phyloP scores from a whole-genome alignment of 2,888 invertebrate genomes.

The Amphipoea oculea region DNA sequence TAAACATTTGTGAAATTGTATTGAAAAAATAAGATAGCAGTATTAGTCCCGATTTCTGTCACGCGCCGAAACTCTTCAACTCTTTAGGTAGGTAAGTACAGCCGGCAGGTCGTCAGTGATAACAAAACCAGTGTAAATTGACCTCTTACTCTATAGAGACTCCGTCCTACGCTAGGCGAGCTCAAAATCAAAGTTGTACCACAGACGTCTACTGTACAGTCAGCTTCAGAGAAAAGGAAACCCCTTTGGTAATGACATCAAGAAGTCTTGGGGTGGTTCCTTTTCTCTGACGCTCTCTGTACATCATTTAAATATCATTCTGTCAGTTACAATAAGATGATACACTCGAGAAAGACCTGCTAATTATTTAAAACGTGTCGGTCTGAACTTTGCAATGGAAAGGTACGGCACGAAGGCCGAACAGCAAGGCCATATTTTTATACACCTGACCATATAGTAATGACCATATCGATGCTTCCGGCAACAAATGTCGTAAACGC shows the following conservation, averaged over 20 bases:
- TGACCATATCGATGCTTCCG: no score
- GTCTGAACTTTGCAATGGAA: slow-evolving; percentile 63
- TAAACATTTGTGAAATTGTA: background rate
- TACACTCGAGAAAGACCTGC: slow-evolving; percentile 49
- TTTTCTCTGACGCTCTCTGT: no score
- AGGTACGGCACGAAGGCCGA: slow-evolving; percentile 59
- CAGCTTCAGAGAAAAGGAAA: no score
- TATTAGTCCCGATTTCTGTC: no score
- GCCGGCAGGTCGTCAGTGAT: background rate
- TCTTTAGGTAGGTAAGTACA: background rate
- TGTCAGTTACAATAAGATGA: slow-evolving; percentile 24
- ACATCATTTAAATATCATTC: slow-evolving; percentile 12
- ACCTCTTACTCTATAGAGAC: background rate
- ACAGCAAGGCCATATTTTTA: slow-evolving; percentile 54
- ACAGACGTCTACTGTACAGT: background rate
- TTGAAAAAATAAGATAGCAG: no score
- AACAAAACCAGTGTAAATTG: background rate
- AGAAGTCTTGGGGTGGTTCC: no score
- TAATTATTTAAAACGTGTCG: slow-evolving; percentile 58
- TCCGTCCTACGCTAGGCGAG: background rate
- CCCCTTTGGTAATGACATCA: no score
- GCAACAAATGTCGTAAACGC: no score
- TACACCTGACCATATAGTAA: slow-evolving; percentile 37
- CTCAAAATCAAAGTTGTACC: background rate
- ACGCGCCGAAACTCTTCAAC: background rate